Percentiles rank a stretch among this genome's conserved stretches.
Evolutionary conservation across 1,140 invertebrate genomes (phyloP).

Genomic region (Meteorus sp.): DNA sequence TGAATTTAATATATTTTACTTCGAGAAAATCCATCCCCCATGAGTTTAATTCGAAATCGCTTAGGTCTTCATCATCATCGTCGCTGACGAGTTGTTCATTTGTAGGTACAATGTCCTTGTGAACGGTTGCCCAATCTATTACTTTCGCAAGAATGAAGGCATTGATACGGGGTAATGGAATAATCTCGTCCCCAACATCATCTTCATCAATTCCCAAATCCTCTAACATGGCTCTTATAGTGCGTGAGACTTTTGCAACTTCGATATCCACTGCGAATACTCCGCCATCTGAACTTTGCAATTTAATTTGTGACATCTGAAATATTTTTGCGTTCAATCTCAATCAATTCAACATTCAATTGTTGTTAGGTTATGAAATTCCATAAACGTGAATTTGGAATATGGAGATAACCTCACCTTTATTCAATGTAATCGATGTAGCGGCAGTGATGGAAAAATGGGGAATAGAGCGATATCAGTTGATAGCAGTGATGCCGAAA

Average conservation of each 20-base stretch:
- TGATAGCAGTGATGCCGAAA: too few relatives aligned
- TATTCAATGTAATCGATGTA: too few relatives aligned
- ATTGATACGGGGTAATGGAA: conserved; percentile 75
- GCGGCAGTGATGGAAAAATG: too few relatives aligned
- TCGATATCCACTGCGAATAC: conserved; percentile 73
- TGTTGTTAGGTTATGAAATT: too few relatives aligned
- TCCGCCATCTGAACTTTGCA: conserved; percentile 69
- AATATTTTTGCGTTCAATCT: neutral
- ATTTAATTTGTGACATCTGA: conserved; percentile 59
- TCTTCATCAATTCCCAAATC: conserved; percentile 66
- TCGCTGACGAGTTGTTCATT: neutral
- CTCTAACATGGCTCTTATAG: conserved; percentile 75
- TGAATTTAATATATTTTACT: too few relatives aligned
- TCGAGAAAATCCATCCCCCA: too few relatives aligned
- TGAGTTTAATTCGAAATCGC: too few relatives aligned
- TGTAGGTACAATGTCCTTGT: conserved; percentile 61
- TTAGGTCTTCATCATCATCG: conserved; percentile 55
- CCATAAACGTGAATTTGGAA: too few relatives aligned
- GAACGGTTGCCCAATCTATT: conserved; percentile 63
- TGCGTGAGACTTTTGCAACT: conserved; percentile 69
- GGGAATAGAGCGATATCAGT: too few relatives aligned
- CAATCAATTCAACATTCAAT: neutral
- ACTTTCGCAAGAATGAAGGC: conserved; percentile 67
- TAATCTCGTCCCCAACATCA: conserved; percentile 68
- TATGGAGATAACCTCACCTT: too few relatives aligned